These are phyloP conservation scores for Tapera naevia DNA, from an alignment of 2,797 vertebrate genomes.

Conservation along the genomic window DNA sequence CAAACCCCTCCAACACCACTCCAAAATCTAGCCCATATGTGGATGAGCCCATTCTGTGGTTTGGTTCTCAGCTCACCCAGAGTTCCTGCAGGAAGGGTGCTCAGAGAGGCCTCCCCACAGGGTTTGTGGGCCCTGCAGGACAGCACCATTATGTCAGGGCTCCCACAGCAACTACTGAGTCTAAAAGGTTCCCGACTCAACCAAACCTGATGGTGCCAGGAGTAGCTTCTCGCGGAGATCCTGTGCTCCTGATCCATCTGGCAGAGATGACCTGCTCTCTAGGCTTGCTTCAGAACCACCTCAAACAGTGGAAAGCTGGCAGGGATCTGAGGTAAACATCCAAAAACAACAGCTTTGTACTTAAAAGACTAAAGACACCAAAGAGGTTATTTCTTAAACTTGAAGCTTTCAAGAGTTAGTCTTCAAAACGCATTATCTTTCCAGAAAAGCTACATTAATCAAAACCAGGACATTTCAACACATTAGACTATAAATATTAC, in stretches of 20 bases:
- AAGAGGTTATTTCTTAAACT: neutral
- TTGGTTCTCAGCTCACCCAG: neutral
- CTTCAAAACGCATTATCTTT: neutral
- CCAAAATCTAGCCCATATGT: neutral
- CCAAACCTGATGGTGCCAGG: neutral
- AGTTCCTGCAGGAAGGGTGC: neutral
- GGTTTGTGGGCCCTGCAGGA: neutral
- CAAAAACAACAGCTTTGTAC: neutral
- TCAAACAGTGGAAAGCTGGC: neutral
- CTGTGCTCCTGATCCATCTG: too few species aligned
- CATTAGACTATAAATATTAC: neutral
- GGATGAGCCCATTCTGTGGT: neutral
- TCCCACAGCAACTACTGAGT: neutral
- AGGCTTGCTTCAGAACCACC: neutral
- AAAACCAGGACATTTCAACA: neutral
- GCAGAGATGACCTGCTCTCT: neutral
- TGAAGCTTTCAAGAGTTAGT: neutral
- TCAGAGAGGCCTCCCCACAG: neutral
- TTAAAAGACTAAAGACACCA: neutral
- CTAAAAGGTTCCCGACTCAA: neutral
- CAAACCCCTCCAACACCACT: neutral
- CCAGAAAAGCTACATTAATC: neutral
- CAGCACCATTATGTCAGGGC: rapidly evolving
- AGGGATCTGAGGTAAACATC: neutral
- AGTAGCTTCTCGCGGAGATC: neutral